A percentile compares a stretch with the other conserved stretches of the same genome.
Conservation (phyloP, 2,888 invertebrate species). For the Antitype chi region DNA sequence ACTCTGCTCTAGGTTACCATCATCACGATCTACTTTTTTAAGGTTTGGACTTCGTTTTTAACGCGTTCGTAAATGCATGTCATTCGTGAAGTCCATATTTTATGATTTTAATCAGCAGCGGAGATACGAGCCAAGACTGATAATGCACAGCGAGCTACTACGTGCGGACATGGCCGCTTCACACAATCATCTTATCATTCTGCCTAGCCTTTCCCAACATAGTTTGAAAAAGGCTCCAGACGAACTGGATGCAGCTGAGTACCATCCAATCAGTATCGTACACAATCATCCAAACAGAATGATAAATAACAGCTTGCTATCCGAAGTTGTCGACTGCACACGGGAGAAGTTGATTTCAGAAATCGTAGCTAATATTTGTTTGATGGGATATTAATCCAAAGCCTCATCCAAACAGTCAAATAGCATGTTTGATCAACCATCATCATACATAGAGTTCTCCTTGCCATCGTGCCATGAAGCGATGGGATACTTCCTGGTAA, state of each 20-base stretch:
- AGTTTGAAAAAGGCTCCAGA: too few species aligned
- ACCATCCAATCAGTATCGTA: too few species aligned
- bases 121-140: not conserved
- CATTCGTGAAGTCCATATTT: not conserved
- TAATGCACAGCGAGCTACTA: not conserved
- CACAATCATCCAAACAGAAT: not conserved
- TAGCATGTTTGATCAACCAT: not conserved
- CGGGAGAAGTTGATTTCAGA: not conserved
- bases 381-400: not conserved
- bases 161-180: not conserved
- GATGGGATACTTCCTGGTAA: too few species aligned
- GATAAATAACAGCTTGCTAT: not conserved
- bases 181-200: not conserved
- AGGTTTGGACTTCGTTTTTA: not conserved
- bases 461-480: not conserved
- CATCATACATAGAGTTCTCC: not conserved
- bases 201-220: too few species aligned
- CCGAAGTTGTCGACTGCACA: not conserved
- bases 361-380: constrained; percentile 4
- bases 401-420: not conserved
- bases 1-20: not conserved
- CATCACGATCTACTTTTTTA: constrained; percentile 4
- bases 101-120: not conserved
- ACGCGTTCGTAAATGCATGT: not conserved
- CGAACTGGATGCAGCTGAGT: too few species aligned